Evolutionary conservation across 2,113 vertebrate genomes (phyloP), one percentile per base, ranked within the genome.

Genomic region (Madoqua kirkii): DNA sequence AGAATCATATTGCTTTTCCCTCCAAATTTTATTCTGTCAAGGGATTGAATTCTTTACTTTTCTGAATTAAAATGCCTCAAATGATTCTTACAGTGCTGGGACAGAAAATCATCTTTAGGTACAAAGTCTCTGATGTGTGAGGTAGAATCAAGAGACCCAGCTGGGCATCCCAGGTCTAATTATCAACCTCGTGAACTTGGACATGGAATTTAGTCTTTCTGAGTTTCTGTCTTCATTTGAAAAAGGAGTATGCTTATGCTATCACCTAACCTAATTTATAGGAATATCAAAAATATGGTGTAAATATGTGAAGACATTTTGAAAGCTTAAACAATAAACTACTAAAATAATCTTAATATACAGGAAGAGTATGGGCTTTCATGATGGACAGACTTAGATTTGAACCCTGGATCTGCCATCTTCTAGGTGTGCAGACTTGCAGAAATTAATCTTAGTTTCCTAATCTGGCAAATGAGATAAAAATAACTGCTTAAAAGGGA

Each of bases 31-130:
- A 74, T 85, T 88, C 36, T 21, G 87, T 92, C 15, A 85, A 78
- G 40, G 31, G 31, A 89, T 50, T 92, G 17, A 62, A 48, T 81
- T 87, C 43, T 96, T 89, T 57, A 85, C 50, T 78, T 96, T 93
- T 71, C 36, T 23, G 48, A 96, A 74, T 67, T 27, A 88, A 94
- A 94, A 81, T 91, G 40, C 12, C 15, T 4, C 40, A 74, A 67
- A 91, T 55, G 52, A 81, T 87, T 88, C 52, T 91, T 78, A 95
- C 74, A 6, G 10, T 59, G 2, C 40, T 88, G 43, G n/a, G 16
- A 45, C 23, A 96, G 52, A 95, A 82, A 96, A 36, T 92, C 67
- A 86, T 96, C 31, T 52, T 94, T 31, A 92, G 23, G 29, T 84
- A 78, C 36, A 89, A 95, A 93, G 62, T 94, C 19, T 76, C 17